Base-by-base conservation (phyloP, 2,113 vertebrate species). In the Gopherus evgoodei region DNA sequence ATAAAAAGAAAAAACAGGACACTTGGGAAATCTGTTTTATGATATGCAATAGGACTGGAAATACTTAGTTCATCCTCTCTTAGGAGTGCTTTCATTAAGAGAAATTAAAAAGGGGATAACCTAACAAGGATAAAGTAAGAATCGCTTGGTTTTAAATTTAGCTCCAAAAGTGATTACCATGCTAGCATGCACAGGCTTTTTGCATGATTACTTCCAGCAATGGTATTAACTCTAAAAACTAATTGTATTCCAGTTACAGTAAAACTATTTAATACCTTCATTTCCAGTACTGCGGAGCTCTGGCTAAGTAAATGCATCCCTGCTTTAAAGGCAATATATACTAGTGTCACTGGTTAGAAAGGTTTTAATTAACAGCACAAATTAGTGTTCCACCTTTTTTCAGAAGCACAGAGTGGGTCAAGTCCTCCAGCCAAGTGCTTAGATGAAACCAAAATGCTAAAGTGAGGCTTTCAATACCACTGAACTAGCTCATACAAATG, bases 1-100 rank as follows among this genome's bases (percentile, higher is more conserved):
- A 86, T 42, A 81, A 89, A 96, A 96, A 90, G 89, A 72, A 90
- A 89, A 97, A 95, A 94, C 96, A 98, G 96, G 97, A 98, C 98
- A 98, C 97, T 98, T 98, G 93, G 97, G 96, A 96, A 96, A 93
- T 96, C 84, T 93, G 79, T 83, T 95, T 96, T 93, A 90, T 53
- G 95, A 96, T 88, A 96, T 50, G 92, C 78, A 49, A 94, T 76
- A 95, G 57, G 90, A 90, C 57, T 75, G 22, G 91, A 97, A 93
- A 84, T 83, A 96, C 91, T 65, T 93, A 75, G 79, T 90, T 94
- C 96, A 50, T 57, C 62, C 44, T 80, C 86, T 65, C 79, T 90
- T 47, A 9, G 81, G 82, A 86, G 80, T 47, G 72, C 53, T 91
- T 93, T 87, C 91, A 93, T n/a, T 88, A 53, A 81, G 88, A 87